Base-by-base conservation (phyloP, 1,140 invertebrate species). In the Caenorhabditis latens region DNA sequence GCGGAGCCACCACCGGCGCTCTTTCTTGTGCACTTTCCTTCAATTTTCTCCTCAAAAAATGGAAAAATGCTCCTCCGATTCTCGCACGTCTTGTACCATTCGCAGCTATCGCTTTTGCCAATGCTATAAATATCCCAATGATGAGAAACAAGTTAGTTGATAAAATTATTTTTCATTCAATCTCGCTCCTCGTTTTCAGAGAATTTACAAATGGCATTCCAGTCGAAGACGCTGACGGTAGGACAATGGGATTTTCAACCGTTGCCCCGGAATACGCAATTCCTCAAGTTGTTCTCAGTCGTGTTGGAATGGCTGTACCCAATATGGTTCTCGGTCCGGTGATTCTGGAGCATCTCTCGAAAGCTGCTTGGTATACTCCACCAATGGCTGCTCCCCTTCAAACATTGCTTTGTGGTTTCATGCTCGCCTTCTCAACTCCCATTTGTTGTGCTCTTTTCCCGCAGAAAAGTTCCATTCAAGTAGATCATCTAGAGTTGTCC, bases 91-190 rank as follows among this genome's bases (percentile, higher is more conserved):
- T 94, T 85, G 96, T 97, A 50, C 96, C 96, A 0, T 95, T 97
- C 91, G 95, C 95, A 1, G 96, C 96, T 0, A 96, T 97, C 1
- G 95, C 96, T 65, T 95, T 96, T 43, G 96, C 96, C 32, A 97
- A 97, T 93, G 96, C 95, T 91, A 96, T 97, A 85, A 97, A 98
- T 92, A 97, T 97, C 90, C 96, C 96, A 7, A 94, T 97, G 92
- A 97, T 98, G 96, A 94, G 96, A 48, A 92, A 92, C 90, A 93
- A 93, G 93, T 94, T 89, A 91, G 89, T 53, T 53, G 14, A 21
- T 55, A 13, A 1, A 14, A 42, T 6, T 19, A n/a, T 11, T 75
- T 24, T 16, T 46, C 42, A 32, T 32, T 1, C 32, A 32, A 32
- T 2, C 32, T 32, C 32, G 32, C 32, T 32, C 2, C 32, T 32